Evolutionary conservation across 1,140 invertebrate species (phyloP).

Genomic region (Thalassaphorura encarpata): DNA sequence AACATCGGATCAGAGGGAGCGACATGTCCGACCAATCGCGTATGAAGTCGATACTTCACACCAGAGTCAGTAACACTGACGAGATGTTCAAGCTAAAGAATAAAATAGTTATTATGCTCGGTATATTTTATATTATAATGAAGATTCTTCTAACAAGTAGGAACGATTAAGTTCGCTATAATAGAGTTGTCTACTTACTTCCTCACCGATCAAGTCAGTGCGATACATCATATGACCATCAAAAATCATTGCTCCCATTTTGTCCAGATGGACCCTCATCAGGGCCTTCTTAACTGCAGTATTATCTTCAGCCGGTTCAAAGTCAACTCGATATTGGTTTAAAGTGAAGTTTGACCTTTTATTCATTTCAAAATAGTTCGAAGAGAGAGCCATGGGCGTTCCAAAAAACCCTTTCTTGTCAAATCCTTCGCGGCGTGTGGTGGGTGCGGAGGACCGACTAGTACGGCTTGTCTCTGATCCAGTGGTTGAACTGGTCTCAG

Average conservation of each 20-base stretch:
- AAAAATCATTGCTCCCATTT: slow-evolving; percentile 46
- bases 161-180: not conserved
- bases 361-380: slow-evolving; percentile 10
- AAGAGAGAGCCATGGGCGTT: not conserved
- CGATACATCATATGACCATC: slow-evolving; percentile 37
- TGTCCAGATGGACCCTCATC: slow-evolving; percentile 45
- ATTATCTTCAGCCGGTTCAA: slow-evolving; percentile 58
- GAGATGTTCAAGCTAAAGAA: not conserved
- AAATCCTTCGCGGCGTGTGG: not conserved
- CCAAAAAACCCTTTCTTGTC: slow-evolving; percentile 5
- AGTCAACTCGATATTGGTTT: slow-evolving; percentile 66
- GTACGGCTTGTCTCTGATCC: no score
- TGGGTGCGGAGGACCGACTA: no score
- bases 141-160: not conserved
- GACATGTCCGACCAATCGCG: slow-evolving; percentile 9
- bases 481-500: no score
- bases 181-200: not conserved
- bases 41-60: slow-evolving; percentile 4
- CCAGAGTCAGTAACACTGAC: not conserved
- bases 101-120: not conserved
- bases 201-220: not conserved
- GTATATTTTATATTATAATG: not conserved
- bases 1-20: not conserved
- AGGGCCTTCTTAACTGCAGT: slow-evolving; percentile 50
- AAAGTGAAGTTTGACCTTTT: not conserved